phyloP scores from a whole-genome alignment of 2,797 vertebrate species.

The Pangasius mekongensis region DNA sequence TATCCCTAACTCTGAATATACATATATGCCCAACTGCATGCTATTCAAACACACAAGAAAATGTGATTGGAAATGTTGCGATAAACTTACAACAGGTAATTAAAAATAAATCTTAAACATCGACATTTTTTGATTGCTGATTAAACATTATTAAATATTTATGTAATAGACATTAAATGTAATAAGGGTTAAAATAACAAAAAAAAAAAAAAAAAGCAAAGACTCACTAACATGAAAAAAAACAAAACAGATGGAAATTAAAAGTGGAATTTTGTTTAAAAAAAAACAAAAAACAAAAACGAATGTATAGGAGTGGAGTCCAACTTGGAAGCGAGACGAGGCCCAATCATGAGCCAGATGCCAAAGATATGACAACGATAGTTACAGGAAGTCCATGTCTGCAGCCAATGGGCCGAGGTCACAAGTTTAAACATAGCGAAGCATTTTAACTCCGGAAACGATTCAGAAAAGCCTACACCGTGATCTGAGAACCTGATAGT shows the following conservation, averaged over 20 bases:
- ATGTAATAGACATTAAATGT: neutral
- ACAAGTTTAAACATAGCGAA: constrained; percentile 5
- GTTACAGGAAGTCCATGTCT: constrained; percentile 32
- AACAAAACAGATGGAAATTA: neutral
- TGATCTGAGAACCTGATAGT: constrained; percentile 18
- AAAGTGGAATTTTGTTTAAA: neutral
- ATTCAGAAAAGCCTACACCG: neutral
- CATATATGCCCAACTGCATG: neutral
- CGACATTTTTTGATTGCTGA: neutral
- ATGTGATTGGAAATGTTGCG: neutral
- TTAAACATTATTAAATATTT: neutral
- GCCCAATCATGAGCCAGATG: constrained; percentile 1
- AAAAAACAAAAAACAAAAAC: no score
- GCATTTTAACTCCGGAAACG: constrained; percentile 31
- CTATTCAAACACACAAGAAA: no score
- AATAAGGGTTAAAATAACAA: neutral
- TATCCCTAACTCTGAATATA: neutral
- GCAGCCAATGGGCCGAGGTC: constrained; percentile 20
- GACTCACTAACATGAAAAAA: neutral
- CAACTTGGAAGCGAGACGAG: neutral
- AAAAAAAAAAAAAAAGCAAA: neutral
- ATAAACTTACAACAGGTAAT: neutral
- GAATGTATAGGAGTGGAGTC: neutral
- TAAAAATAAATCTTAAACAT: neutral
- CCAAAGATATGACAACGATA: constrained; percentile 17